Base-by-base conservation (phyloP, 2,797 vertebrate species). In the Caiman crocodilus region DNA sequence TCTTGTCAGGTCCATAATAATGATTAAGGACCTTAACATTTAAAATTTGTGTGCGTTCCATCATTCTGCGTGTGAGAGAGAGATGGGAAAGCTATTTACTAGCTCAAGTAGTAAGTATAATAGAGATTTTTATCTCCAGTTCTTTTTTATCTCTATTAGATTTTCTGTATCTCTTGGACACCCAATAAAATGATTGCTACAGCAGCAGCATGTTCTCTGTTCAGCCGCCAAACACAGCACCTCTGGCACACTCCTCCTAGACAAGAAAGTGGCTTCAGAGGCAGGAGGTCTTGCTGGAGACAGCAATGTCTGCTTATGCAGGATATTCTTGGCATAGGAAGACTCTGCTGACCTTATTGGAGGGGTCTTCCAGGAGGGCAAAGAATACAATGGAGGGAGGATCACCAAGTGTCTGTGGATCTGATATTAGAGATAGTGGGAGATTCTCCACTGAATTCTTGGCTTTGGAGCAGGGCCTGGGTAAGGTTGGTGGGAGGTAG, bases 81-180 rank as follows among this genome's bases (percentile, higher is more conserved):
- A 76, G 79, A 55, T 3, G 28, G 0, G 18, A 57, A 15, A 90
- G 14, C n/a, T 42, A 32, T 55, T 87, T 28, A 17, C 65, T 2
- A 2, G 2, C 14, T 14, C 1, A 3, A 55, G 35, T 1, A 5
- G 50, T 0, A 30, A 58, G 9, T 1, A 5, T 2, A 30, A 11
- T 58, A 25, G 71, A 8, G 16, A 20, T 12, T 28, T 61, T 14
- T 58, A 76, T 61, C 67, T 55, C 35, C 1, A 0, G 2, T 42
- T 15, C 69, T 73, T 21, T 26, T 73, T 73, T 73, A 73, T 26
- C 69, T 73, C 35, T 73, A 50, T 73, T 73, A 42, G 35, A 50
- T 73, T 73, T 73, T 14, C 69, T 50, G 35, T 42, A 50, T 73
- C 69, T 73, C 69, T 73, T 50, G 50, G 14, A 42, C 69, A 73